Evolutionary conservation across 23 tunicate genomes (phyloP).

Genomic region (Ciona savignyi): DNA sequence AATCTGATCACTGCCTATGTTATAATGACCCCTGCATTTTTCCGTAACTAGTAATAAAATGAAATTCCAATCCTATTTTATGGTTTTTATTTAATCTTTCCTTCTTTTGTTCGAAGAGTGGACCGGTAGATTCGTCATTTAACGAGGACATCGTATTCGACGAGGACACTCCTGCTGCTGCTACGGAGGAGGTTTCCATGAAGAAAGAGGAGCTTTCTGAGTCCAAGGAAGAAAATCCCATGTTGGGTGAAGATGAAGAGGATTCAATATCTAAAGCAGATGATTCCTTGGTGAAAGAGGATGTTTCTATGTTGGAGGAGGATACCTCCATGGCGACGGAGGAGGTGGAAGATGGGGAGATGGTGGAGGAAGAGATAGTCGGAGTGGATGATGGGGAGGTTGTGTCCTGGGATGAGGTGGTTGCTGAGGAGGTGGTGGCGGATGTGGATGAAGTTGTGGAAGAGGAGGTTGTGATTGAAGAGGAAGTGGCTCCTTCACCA

Average conservation of each 20-base stretch:
- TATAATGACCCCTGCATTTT: no score
- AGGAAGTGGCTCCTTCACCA: not conserved
- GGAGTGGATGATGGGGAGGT: conserved; percentile 51
- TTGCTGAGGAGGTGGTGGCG: not conserved
- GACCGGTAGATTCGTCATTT: not conserved
- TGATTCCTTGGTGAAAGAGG: not conserved
- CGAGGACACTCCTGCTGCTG: not conserved
- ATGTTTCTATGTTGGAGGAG: not conserved
- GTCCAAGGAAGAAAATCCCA: not conserved
- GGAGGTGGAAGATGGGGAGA: no score
- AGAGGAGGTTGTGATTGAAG: not conserved
- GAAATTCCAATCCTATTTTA: no score
- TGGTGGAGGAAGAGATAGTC: not conserved
- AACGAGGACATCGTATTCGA: not conserved
- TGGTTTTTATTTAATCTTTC: no score
- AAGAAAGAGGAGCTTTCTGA: not conserved
- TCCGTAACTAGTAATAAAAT: no score
- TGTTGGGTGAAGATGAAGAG: not conserved
- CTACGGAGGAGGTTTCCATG: not conserved
- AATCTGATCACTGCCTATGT: no score
- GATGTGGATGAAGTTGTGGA: not conserved
- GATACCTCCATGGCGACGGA: not conserved
- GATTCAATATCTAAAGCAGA: no score
- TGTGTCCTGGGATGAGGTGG: conserved; percentile 50
- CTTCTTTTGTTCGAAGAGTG: no score